Evolutionary conservation across 92 coral and sea anemone genomes (phyloP).

Genomic region (Anthopleura xanthogrammica): DNA sequence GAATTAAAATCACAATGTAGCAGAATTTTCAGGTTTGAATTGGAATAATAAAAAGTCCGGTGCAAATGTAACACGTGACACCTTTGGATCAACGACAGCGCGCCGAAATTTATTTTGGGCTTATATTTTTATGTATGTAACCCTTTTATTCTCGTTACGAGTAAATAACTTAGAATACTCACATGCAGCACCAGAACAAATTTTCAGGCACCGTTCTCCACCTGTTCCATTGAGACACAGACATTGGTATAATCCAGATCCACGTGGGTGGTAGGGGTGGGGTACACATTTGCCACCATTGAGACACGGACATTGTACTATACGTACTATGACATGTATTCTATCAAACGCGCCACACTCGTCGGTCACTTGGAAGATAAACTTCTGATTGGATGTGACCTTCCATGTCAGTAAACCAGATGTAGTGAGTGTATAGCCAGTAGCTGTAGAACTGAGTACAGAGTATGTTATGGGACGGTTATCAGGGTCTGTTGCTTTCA

Average conservation of each 20-base stretch:
- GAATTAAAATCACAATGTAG: background rate
- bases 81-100: too few species aligned
- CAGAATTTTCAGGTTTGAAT: too few species aligned
- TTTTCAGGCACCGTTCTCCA: slow-evolving; percentile 9
- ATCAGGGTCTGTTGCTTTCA: slow-evolving; percentile 68
- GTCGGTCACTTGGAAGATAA: slow-evolving; percentile 60
- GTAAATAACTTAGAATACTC: background rate
- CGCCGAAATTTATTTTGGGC: too few species aligned
- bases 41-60: too few species aligned
- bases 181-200: background rate
- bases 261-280: slow-evolving; percentile 23
- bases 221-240: slow-evolving; percentile 3
- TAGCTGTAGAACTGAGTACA: slow-evolving; percentile 29
- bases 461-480: slow-evolving; percentile 46
- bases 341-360: slow-evolving; percentile 52
- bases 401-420: slow-evolving; percentile 46
- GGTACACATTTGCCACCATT: slow-evolving; percentile 44
- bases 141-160: too few species aligned
- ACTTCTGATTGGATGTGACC: slow-evolving; percentile 17
- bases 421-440: slow-evolving; percentile 18
- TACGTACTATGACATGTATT: slow-evolving; percentile 24
- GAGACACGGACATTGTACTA: slow-evolving; percentile 38
- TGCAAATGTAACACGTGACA: too few species aligned
- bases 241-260: slow-evolving; percentile 30
- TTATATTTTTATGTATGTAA: too few species aligned